Conservation (phyloP, 2,888 invertebrate species). For the Chromoteleia sp. region DNA sequence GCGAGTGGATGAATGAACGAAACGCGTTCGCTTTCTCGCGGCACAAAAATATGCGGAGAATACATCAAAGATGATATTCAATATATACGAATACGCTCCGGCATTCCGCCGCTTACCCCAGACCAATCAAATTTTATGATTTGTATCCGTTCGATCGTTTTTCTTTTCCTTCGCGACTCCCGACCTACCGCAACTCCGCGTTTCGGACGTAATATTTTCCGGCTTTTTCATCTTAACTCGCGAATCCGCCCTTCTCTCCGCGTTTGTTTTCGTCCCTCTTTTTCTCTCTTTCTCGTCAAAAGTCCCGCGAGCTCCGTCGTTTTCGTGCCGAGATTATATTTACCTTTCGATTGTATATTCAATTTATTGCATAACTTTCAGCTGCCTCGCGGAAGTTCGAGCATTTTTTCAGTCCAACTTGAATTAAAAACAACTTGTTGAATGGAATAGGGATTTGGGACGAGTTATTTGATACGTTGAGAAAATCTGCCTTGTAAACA, state of each 20-base stretch:
- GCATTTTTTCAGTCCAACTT: constrained; percentile 47
- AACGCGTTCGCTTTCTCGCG: constrained; percentile 70
- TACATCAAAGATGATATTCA: constrained; percentile 76
- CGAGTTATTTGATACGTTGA: constrained; percentile 50
- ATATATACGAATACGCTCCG: constrained; percentile 70
- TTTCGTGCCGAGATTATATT: constrained; percentile 17
- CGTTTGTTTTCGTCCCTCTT: constrained; percentile 12
- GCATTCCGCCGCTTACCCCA: constrained; percentile 73
- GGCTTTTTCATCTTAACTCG: constrained; percentile 49
- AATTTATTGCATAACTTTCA: constrained; percentile 58
- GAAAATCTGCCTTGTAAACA: constrained; percentile 41
- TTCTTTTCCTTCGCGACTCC: constrained; percentile 74
- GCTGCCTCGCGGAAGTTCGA: constrained; percentile 53
- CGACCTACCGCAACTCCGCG: constrained; percentile 76
- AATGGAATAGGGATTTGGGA: constrained; percentile 42
- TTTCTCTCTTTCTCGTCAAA: constrained; percentile 21
- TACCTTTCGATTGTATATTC: constrained; percentile 40
- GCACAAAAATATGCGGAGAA: constrained; percentile 72
- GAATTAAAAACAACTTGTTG: constrained; percentile 69
- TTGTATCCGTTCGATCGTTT: constrained; percentile 80
- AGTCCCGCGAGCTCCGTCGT: not conserved
- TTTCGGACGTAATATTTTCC: constrained; percentile 69
- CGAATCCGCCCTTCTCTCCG: not conserved
- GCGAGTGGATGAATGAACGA: constrained; percentile 76
- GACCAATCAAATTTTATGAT: constrained; percentile 84